Evolutionary conservation across 2,113 vertebrate genomes (phyloP).

Genomic region (Rhizomys pruinosus): DNA sequence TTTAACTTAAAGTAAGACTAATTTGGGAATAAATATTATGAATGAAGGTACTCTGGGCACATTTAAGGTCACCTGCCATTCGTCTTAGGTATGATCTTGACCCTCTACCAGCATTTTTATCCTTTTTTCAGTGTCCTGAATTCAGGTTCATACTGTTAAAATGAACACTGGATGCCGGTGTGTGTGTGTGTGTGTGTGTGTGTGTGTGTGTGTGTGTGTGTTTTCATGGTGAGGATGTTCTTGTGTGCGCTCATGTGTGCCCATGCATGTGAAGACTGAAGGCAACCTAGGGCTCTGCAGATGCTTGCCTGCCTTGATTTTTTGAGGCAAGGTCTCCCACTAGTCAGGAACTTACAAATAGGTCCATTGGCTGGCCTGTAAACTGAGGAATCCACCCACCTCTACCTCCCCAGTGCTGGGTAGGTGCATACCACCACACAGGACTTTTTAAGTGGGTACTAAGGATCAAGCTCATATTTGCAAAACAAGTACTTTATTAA

Average conservation of each 20-base stretch:
- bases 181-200: neutral
- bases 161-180: neutral
- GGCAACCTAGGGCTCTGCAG: neutral
- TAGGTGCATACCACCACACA: neutral
- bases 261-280: neutral
- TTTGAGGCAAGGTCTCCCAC: neutral
- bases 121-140: neutral
- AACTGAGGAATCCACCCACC: neutral
- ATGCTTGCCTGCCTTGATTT: neutral
- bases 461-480: neutral
- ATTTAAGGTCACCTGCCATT: neutral
- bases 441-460: neutral
- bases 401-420: neutral
- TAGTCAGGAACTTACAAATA: no score
- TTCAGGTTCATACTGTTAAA: conserved; percentile 6
- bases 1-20: neutral
- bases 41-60: neutral
- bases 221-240: neutral
- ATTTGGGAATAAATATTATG: neutral
- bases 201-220: neutral
- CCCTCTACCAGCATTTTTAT: neutral
- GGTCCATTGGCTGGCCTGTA: no score
- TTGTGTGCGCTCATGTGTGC: no score
- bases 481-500: neutral
- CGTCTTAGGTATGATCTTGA: neutral